These are phyloP conservation scores for Siniperca knerii DNA, from an alignment of 2,113 vertebrate species.

Conservation along the genomic window DNA sequence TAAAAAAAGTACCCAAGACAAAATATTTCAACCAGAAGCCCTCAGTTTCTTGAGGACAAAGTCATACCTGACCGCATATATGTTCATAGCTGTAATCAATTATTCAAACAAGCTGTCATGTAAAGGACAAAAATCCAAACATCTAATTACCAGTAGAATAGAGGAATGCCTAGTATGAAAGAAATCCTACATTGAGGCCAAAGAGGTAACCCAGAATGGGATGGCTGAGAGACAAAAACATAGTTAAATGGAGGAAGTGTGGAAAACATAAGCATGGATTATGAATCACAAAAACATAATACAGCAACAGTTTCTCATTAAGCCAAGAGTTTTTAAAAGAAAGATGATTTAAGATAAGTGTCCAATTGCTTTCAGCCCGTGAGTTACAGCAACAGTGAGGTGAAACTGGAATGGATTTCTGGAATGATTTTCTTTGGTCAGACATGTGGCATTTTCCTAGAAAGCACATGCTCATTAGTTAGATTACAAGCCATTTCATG, in stretches of 20 bases:
- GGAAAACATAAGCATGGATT: slow-evolving; percentile 27
- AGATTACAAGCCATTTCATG: neutral
- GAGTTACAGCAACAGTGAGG: neutral
- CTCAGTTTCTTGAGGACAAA: neutral
- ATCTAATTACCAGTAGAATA: slow-evolving; percentile 16
- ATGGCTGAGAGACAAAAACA: slow-evolving; percentile 38
- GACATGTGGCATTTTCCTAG: neutral
- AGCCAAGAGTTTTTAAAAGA: neutral
- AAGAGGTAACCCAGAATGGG: slow-evolving; percentile 20
- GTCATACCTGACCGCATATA: too few relatives aligned
- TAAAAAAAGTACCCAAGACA: neutral
- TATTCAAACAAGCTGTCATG: neutral
- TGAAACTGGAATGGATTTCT: neutral
- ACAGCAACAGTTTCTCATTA: slow-evolving; percentile 22
- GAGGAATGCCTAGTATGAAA: slow-evolving; percentile 24
- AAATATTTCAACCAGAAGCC: neutral
- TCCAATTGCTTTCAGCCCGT: neutral
- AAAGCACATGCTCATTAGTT: slow-evolving; percentile 10
- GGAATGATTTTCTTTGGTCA: too few relatives aligned
- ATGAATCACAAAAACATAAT: slow-evolving; percentile 48
- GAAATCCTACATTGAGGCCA: slow-evolving; percentile 7
- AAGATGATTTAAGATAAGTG: neutral
- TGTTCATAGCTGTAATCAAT: neutral
- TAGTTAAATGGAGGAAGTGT: slow-evolving; percentile 41
- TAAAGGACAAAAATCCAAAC: neutral